phyloP scores from a whole-genome alignment of 2,797 vertebrate species.

The Etheostoma perlongum region DNA sequence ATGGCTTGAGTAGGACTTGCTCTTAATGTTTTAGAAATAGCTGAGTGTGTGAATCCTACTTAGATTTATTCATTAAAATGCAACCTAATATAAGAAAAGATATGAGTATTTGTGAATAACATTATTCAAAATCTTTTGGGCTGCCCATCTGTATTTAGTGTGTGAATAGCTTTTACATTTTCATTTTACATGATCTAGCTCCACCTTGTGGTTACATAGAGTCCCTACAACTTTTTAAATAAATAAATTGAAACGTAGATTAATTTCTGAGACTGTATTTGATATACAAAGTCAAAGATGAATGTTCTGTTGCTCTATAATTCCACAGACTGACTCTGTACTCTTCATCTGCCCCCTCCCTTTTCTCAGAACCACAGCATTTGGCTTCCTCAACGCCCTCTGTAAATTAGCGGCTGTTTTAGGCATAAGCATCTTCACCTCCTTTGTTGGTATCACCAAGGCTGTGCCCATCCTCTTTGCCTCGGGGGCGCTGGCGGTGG shows the following conservation, averaged over 20 bases:
- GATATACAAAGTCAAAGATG: background rate
- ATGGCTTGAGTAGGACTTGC: slow-evolving; percentile 1
- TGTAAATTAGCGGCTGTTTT: slow-evolving; percentile 95
- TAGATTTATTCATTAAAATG: background rate
- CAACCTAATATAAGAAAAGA: background rate
- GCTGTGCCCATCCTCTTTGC: slow-evolving; percentile 96
- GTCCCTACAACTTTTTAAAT: slow-evolving; percentile 6
- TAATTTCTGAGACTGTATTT: background rate
- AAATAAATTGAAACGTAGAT: background rate
- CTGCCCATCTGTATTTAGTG: background rate
- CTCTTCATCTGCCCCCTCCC: background rate
- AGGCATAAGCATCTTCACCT: slow-evolving; percentile 98
- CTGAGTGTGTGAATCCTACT: background rate
- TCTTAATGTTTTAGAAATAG: background rate
- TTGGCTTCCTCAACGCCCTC: slow-evolving; percentile 96
- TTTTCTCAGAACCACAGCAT: slow-evolving; percentile 90
- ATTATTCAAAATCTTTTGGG: background rate
- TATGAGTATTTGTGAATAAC: background rate
- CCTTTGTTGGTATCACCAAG: slow-evolving; percentile 97
- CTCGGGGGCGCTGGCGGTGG: slow-evolving; percentile 91
- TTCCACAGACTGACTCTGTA: background rate
- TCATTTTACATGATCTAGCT: slow-evolving; percentile 24
- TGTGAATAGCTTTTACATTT: slow-evolving; percentile 6
- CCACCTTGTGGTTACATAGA: slow-evolving; percentile 59
- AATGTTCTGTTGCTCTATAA: background rate